Evolutionary conservation across 2,113 vertebrate species (phyloP).

Genomic region (Malaclemys terrapin): DNA sequence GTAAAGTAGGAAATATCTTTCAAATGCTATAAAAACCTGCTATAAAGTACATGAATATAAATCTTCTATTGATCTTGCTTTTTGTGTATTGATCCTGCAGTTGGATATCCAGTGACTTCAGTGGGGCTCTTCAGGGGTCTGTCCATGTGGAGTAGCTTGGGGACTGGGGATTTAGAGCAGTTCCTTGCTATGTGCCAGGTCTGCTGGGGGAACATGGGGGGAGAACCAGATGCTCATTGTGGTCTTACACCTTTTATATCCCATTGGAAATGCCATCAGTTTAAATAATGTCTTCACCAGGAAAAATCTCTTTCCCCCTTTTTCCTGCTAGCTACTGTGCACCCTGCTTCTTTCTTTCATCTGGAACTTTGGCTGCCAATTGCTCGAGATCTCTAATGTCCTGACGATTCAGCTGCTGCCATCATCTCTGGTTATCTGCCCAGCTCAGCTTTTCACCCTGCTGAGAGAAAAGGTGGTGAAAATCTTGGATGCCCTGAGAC

Average conservation of each 20-base stretch:
- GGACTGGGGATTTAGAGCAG: neutral
- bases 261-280: neutral
- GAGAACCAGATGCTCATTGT: neutral
- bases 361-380: conserved; percentile 34
- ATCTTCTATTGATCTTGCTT: neutral
- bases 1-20: neutral
- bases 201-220: neutral
- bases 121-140: neutral
- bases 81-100: neutral
- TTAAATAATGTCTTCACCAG: neutral
- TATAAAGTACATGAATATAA: neutral
- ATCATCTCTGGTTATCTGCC: neutral
- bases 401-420: conserved; percentile 40
- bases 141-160: neutral
- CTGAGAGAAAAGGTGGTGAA: conserved; percentile 28
- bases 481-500: conserved; percentile 21
- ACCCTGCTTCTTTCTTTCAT: conserved; percentile 32
- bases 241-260: neutral
- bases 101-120: neutral
- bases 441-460: neutral
- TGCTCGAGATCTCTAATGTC: conserved; percentile 41
- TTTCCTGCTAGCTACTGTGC: conserved; percentile 48
- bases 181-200: neutral
- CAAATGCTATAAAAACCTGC: neutral
- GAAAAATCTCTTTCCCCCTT: neutral